Evolutionary conservation across 2,888 invertebrate genomes (phyloP).

Genomic region (Nebria brevicollis): DNA sequence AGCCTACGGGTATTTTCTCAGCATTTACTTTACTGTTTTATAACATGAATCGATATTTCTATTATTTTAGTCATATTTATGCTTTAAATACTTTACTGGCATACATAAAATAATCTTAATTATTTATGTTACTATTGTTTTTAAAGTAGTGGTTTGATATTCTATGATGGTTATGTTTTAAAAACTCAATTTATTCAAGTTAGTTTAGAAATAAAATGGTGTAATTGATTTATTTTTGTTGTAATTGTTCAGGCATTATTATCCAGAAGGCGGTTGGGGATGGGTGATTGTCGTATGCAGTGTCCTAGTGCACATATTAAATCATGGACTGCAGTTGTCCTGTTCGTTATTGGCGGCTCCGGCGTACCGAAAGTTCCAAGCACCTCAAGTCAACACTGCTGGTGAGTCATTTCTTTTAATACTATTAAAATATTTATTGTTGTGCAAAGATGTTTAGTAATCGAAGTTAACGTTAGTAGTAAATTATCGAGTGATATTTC

Average conservation of each 20-base stretch:
- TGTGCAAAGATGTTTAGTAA: background rate
- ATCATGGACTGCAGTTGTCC: slow-evolving; percentile 79
- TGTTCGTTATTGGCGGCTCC: slow-evolving; percentile 70
- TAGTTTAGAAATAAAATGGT: background rate
- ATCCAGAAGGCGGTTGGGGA: slow-evolving; percentile 90
- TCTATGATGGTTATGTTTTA: too few species aligned
- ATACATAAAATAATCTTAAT: too few species aligned
- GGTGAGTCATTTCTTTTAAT: slow-evolving; percentile 63
- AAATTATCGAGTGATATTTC: background rate
- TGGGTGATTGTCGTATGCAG: slow-evolving; percentile 82
- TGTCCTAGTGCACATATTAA: slow-evolving; percentile 76
- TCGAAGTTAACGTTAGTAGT: background rate
- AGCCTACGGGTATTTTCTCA: too few species aligned
- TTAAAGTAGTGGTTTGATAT: too few species aligned
- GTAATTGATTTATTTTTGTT: background rate
- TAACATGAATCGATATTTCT: too few species aligned
- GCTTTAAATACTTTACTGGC: too few species aligned
- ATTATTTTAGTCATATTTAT: too few species aligned
- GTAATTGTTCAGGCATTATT: slow-evolving; percentile 75
- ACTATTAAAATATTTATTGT: background rate
- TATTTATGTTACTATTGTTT: too few species aligned
- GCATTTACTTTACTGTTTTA: too few species aligned
- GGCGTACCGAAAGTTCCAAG: slow-evolving; percentile 70
- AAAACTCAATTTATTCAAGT: too few species aligned
- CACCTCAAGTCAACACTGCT: slow-evolving; percentile 72